Evolutionary conservation across 1,140 invertebrate genomes (phyloP).

Genomic region (Drosophila gunungcola): DNA sequence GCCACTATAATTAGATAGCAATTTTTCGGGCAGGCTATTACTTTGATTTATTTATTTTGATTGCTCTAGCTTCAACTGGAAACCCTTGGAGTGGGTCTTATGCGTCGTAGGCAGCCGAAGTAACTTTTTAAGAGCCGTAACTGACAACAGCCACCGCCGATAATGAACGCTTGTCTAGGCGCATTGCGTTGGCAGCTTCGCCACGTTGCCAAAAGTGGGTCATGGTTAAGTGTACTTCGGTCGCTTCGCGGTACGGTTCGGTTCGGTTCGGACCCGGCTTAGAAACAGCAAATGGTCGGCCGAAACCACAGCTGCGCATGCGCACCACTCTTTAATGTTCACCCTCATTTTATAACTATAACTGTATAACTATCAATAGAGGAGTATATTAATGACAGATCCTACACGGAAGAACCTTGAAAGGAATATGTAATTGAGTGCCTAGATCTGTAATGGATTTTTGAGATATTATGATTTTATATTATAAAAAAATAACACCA

Average conservation of each 20-base stretch:
- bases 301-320: slow-evolving; percentile 30
- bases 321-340: slow-evolving; percentile 30
- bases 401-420: neutral
- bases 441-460: too few relatives aligned
- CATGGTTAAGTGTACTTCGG: slow-evolving; percentile 81
- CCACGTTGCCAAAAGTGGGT: slow-evolving; percentile 62
- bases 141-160: slow-evolving; percentile 29
- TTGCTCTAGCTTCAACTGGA: slow-evolving; percentile 1
- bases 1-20: slow-evolving; percentile 21
- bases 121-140: slow-evolving; percentile 32
- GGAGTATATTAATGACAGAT: neutral
- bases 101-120: slow-evolving; percentile 18
- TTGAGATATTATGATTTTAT: too few relatives aligned
- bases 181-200: slow-evolving; percentile 44
- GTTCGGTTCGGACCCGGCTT: slow-evolving; percentile 29
- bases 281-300: neutral
- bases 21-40: slow-evolving; percentile 28
- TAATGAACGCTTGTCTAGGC: slow-evolving; percentile 52
- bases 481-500: too few relatives aligned
- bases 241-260: slow-evolving; percentile 21
- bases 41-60: slow-evolving; percentile 40
- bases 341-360: slow-evolving; percentile 34
- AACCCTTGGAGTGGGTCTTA: slow-evolving; percentile 29
- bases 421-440: too few relatives aligned
- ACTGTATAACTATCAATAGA: slow-evolving; percentile 10